phyloP scores from a whole-genome alignment of 53 echinoderm and acorn worm species.

The Temnopleurus reevesii region DNA sequence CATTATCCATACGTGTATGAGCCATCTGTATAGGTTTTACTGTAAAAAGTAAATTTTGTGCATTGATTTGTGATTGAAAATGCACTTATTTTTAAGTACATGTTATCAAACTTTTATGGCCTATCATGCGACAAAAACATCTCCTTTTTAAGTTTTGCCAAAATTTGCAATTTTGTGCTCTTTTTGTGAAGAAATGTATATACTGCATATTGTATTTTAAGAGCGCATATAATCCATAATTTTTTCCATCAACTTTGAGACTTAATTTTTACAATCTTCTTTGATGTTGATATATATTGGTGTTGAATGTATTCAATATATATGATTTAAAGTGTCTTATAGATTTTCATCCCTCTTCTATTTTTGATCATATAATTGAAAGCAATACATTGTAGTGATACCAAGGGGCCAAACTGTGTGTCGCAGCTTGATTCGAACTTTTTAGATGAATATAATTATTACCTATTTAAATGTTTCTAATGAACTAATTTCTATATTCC shows the following conservation, averaged over 20 bases:
- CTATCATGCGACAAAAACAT: background rate
- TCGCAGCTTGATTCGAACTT: slow-evolving; percentile 17
- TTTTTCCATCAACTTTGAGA: background rate
- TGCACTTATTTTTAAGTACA: background rate
- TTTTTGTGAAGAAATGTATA: slow-evolving; percentile 21
- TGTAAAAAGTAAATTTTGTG: background rate
- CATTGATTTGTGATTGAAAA: slow-evolving; percentile 19
- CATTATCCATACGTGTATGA: background rate
- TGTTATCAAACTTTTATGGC: background rate
- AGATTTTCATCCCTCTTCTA: slow-evolving; percentile 18
- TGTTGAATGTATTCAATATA: slow-evolving; percentile 43
- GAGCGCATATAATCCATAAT: background rate
- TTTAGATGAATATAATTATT: background rate
- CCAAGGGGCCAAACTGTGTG: slow-evolving; percentile 48
- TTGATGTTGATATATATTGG: slow-evolving; percentile 15
- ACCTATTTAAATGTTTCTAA: slow-evolving; percentile 4
- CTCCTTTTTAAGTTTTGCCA: slow-evolving; percentile 23
- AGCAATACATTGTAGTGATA: slow-evolving; percentile 59
- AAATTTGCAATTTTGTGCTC: slow-evolving; percentile 33
- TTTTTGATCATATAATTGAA: slow-evolving; percentile 49
- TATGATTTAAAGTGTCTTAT: slow-evolving; percentile 61
- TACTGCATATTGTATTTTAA: background rate
- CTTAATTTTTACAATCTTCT: background rate
- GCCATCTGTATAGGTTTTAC: background rate
- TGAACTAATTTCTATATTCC: background rate